Evolutionary conservation across 1,140 invertebrate genomes (phyloP), one percentile per base, ranked within the genome.

Genomic region (Leptinotarsa lineolata): DNA sequence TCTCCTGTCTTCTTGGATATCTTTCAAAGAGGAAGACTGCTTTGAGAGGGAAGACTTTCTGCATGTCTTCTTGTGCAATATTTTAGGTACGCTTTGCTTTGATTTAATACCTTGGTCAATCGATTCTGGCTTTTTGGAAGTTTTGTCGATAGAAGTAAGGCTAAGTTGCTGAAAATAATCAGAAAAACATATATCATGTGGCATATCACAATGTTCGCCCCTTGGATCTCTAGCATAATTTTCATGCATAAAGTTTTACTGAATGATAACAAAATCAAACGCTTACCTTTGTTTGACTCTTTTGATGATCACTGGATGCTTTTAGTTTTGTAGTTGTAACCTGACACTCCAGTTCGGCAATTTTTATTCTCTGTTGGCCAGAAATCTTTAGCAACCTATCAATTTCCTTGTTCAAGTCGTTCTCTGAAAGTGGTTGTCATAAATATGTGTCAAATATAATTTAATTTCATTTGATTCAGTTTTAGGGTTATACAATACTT

Each of bases 321-420:
- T 64, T 70, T n/a, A 80, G 68, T 63, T 80, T 81, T 48, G 81
- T 79, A 44, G 77, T 44, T 72, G 76, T 76, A 48, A 69, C 64
- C 60, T 68, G 71, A 70, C 76, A 82, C 79, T 87, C 83, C 63
- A 87, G 80, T 75, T 86, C 84, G 70, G 81, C 80, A 70, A 88
- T 83, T 80, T 83, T 85, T 70, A 83, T 79, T 74, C 83, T 86
- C 60, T 85, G 83, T 67, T 70, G 73, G 21, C 82, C 80, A 73
- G 82, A 84, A 74, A 84, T 75, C 79, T 82, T 82, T 20, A 79
- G 78, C 48, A 88, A 77, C 75, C 82, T 81, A 78, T 86, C 85
- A 68, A 88, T 85, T 82, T 88, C 86, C 63, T 81, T 68, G 71
- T 86, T 87, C 76, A 87, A 84, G 75, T 84, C 86, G 77, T 85